These are phyloP conservation scores for Cephus runcator DNA, from an alignment of 2,888 invertebrate genomes.

Conservation along the genomic window DNA sequence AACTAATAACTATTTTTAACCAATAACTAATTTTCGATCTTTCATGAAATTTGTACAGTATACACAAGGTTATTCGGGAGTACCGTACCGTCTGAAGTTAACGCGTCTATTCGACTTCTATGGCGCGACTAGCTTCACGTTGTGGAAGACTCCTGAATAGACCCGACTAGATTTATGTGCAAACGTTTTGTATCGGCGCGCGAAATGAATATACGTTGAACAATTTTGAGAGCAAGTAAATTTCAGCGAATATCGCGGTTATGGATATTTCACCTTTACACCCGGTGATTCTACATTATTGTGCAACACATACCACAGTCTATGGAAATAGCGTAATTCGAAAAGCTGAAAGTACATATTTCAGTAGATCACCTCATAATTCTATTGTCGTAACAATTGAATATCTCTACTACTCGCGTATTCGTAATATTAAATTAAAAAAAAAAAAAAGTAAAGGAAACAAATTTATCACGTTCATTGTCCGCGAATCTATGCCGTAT, in stretches of 20 bases:
- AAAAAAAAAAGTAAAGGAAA: background rate
- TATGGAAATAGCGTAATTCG: background rate
- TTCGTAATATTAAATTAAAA: background rate
- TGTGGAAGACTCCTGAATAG: background rate
- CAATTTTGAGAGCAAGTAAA: background rate
- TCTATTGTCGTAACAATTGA: background rate
- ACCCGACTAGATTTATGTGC: background rate
- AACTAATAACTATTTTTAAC: no score
- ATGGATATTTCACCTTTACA: background rate
- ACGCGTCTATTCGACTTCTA: background rate
- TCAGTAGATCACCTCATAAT: background rate
- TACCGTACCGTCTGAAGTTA: background rate
- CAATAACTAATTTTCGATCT: background rate
- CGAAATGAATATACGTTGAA: background rate
- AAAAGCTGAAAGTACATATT: background rate
- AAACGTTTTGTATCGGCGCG: background rate
- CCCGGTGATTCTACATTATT: background rate
- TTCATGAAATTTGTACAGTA: background rate
- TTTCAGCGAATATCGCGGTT: background rate
- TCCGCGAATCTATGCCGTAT: background rate
- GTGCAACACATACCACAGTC: background rate
- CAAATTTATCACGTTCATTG: background rate
- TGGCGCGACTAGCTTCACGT: background rate
- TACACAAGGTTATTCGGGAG: background rate
- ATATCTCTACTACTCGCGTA: background rate